These are phyloP conservation scores for Lemur catta DNA, from an alignment of 2,797 vertebrate genomes.

Conservation along the genomic window DNA sequence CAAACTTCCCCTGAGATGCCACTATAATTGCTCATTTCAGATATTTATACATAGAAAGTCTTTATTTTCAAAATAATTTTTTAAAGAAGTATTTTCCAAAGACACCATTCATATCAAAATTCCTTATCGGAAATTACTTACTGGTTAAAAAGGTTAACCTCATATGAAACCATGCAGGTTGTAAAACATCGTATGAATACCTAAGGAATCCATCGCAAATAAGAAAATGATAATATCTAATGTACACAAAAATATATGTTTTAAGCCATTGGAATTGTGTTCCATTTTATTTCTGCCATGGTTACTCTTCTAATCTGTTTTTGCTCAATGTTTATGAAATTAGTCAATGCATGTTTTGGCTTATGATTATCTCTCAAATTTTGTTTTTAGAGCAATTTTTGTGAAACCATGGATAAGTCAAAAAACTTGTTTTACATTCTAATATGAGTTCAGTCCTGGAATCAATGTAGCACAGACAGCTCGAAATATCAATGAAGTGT, in stretches of 20 bases:
- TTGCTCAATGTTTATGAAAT: not conserved
- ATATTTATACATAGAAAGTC: not conserved
- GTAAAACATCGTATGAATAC: not conserved
- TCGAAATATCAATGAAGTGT: too few relatives aligned
- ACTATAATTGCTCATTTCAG: not conserved
- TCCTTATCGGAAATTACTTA: not conserved
- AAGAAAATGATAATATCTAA: not conserved
- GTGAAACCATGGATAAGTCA: too few relatives aligned
- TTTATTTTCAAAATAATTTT: constrained; percentile 34
- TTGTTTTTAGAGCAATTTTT: too few relatives aligned
- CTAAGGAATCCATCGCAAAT: not conserved
- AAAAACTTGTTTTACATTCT: too few relatives aligned
- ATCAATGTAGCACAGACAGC: too few relatives aligned
- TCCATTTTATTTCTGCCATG: not conserved
- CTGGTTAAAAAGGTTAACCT: not conserved
- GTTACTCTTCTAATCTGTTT: not conserved
- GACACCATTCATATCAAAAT: constrained; percentile 33
- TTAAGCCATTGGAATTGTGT: not conserved
- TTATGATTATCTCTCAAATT: too few relatives aligned
- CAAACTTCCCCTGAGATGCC: not conserved
- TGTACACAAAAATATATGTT: not conserved
- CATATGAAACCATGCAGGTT: not conserved
- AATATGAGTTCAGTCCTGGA: too few relatives aligned
- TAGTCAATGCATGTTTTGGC: not conserved
- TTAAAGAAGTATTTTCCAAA: not conserved